These are phyloP conservation scores for Cyclopterus lumpus DNA, from an alignment of 2,797 vertebrate species.

Conservation along the genomic window DNA sequence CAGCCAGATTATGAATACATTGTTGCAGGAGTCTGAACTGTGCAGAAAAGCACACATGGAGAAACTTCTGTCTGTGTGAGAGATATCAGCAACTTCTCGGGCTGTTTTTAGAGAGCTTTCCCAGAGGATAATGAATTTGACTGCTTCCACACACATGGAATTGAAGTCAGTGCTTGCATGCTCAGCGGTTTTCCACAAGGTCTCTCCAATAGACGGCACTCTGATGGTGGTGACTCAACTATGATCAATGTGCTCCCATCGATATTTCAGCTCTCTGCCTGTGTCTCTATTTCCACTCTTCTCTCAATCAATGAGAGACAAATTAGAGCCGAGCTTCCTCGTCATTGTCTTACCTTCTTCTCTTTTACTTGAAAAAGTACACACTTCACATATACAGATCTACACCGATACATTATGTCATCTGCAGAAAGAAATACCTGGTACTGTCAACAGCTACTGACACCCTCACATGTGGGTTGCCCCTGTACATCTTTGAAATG, in stretches of 20 bases:
- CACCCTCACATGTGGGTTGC: conserved; percentile 9
- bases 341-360: conserved; percentile 23
- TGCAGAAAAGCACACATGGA: conserved; percentile 50
- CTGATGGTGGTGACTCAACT: conserved; percentile 71
- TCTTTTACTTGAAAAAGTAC: conserved; percentile 32
- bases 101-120: conserved; percentile 71
- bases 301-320: conserved; percentile 47
- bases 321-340: conserved; percentile 43
- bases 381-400: conserved; percentile 14
- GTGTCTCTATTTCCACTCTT: conserved; percentile 40
- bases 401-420: background rate
- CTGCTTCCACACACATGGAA: conserved; percentile 36
- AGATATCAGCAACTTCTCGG: conserved; percentile 66
- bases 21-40: conserved; percentile 52
- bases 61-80: conserved; percentile 63
- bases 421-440: background rate
- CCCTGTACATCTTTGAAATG: conserved; percentile 10
- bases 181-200: conserved; percentile 73
- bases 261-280: conserved; percentile 60
- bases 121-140: conserved; percentile 71
- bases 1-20: conserved; percentile 50
- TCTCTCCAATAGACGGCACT: conserved; percentile 67
- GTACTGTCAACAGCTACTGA: background rate
- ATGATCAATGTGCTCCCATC: conserved; percentile 76
- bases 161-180: conserved; percentile 52